These are phyloP conservation scores for Semnornis frantzii DNA, from an alignment of 2,113 vertebrate species.

Conservation along the genomic window DNA sequence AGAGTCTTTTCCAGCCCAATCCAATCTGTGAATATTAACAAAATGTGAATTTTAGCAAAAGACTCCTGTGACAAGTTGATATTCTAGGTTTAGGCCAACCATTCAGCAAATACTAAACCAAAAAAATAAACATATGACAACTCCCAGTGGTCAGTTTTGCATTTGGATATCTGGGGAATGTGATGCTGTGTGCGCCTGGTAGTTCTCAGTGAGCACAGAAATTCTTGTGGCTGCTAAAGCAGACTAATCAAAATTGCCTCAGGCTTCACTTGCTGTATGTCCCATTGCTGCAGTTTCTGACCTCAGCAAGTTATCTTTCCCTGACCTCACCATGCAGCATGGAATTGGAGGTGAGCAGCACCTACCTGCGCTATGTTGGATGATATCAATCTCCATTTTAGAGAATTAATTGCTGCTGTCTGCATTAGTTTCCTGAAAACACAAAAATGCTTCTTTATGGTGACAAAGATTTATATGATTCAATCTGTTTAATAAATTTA, in stretches of 20 bases:
- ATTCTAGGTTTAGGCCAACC: background rate
- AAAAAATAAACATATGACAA: accelerated
- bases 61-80: background rate
- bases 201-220: background rate
- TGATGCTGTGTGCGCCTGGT: background rate
- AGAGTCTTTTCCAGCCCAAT: too few species aligned
- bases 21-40: background rate
- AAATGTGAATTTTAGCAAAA: background rate
- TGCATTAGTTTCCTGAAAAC: background rate
- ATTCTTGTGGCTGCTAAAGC: background rate
- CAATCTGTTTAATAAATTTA: background rate
- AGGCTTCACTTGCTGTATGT: background rate
- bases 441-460: background rate
- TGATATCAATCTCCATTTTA: background rate
- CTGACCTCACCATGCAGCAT: background rate
- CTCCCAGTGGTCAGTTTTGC: background rate
- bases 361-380: background rate
- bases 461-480: background rate
- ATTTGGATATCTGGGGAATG: background rate
- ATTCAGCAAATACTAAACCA: background rate
- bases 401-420: background rate
- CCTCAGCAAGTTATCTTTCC: background rate
- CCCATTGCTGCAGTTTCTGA: background rate
- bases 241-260: background rate
- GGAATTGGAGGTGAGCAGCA: background rate